These are phyloP conservation scores for Heliornis fulica DNA, from an alignment of 2,113 vertebrate genomes.

Conservation along the genomic window DNA sequence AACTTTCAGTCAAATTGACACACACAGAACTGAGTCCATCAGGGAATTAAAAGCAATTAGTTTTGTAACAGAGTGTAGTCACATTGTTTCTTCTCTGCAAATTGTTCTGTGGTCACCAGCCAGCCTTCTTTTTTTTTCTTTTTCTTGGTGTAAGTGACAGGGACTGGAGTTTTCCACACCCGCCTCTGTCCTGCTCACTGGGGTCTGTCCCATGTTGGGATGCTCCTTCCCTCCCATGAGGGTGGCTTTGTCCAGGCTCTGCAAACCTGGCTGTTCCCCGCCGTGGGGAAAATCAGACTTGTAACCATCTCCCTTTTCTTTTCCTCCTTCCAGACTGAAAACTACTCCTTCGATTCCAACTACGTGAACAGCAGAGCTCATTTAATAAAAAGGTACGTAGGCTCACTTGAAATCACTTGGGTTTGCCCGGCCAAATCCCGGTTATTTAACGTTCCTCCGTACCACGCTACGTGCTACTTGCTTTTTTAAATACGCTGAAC, in stretches of 20 bases:
- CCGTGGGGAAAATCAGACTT: background rate
- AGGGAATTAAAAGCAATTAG: constrained; percentile 74
- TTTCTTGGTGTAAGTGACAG: background rate
- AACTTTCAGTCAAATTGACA: constrained; percentile 73
- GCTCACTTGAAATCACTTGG: background rate
- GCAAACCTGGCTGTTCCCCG: background rate
- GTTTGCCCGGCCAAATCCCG: constrained; percentile 14
- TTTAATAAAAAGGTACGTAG: constrained; percentile 98
- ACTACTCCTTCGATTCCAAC: constrained; percentile 98
- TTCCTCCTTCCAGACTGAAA: constrained; percentile 90
- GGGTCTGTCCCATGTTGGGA: background rate
- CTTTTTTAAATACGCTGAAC: constrained; percentile 36
- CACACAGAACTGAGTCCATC: constrained; percentile 48
- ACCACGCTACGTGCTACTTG: background rate
- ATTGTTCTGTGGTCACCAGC: constrained; percentile 53
- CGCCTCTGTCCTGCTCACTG: fast-evolving
- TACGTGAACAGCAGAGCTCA: constrained; percentile 99
- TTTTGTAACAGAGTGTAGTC: constrained; percentile 63
- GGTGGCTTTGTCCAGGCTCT: background rate
- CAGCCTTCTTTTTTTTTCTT: constrained; percentile 23
- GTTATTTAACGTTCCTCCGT: constrained; percentile 15
- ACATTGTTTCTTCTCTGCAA: constrained; percentile 58
- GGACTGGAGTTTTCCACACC: background rate
- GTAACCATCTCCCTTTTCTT: constrained; percentile 67
- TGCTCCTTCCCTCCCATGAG: background rate